These are phyloP conservation scores for Noctilio leporinus DNA, from an alignment of 2,113 vertebrate genomes.

Conservation along the genomic window DNA sequence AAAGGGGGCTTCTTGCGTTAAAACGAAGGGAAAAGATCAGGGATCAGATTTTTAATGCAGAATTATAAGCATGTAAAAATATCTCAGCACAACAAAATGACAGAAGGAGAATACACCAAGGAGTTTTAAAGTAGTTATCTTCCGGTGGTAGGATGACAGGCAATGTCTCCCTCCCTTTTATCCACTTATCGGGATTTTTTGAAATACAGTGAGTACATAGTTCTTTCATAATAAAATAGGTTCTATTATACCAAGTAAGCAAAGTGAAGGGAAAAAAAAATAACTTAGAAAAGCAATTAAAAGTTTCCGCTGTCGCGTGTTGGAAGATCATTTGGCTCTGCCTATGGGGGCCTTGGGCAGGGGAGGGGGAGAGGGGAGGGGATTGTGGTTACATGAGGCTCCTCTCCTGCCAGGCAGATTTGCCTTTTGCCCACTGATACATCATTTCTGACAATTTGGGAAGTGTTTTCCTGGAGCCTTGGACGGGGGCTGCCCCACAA, in stretches of 20 bases:
- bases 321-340: not conserved
- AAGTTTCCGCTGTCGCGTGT: not conserved
- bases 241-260: constrained; percentile 24
- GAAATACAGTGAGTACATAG: not conserved
- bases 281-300: constrained; percentile 28
- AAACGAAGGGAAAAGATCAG: not conserved
- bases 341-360: not conserved
- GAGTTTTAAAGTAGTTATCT: constrained; percentile 8
- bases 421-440: constrained; percentile 63
- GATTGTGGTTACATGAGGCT: constrained; percentile 2
- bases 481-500: constrained; percentile 16
- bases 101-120: not conserved
- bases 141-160: not conserved
- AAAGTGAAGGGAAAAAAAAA: not conserved
- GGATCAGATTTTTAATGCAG: not conserved
- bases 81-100: constrained; percentile 15
- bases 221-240: constrained; percentile 37
- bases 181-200: not conserved
- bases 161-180: not conserved
- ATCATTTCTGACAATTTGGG: constrained; percentile 60
- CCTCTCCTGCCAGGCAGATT: constrained; percentile 39
- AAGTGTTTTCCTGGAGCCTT: constrained; percentile 36
- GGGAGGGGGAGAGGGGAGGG: not conserved
- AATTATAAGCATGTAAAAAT: constrained; percentile 31
- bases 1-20: not conserved